These are phyloP conservation scores for Geodia barretti DNA, from an alignment of 37 sponge, comb jelly and placozoan genomes.

Conservation along the genomic window DNA sequence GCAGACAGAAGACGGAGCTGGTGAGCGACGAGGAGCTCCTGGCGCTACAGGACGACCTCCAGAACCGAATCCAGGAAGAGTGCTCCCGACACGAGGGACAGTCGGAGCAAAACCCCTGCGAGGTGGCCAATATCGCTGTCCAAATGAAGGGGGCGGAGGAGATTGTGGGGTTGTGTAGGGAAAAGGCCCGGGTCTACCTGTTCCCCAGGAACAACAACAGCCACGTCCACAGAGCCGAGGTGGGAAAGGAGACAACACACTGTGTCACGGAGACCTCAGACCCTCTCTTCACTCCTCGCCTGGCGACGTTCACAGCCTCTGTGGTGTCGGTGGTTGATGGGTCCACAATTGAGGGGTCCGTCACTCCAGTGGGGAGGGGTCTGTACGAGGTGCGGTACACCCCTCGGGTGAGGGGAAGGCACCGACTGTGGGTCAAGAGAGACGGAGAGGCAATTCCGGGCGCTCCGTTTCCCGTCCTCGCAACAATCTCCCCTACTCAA, in stretches of 20 bases:
- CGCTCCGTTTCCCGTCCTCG: slow-evolving; percentile 21
- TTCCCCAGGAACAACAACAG: slow-evolving; percentile 8
- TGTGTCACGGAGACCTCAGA: slow-evolving; percentile 4
- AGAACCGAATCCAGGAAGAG: not conserved
- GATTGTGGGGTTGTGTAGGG: not conserved
- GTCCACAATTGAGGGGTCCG: not conserved
- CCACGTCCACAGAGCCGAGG: slow-evolving; percentile 3
- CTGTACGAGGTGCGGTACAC: slow-evolving; percentile 23
- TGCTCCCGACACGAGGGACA: not conserved
- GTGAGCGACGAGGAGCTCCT: slow-evolving; percentile 30
- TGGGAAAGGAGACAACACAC: slow-evolving; percentile 17
- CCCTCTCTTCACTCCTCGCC: not conserved
- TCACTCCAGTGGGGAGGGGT: slow-evolving; percentile 16
- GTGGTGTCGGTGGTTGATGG: slow-evolving; percentile 30
- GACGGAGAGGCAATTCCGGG: slow-evolving; percentile 4
- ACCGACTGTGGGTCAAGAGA: not conserved
- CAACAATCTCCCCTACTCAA: slow-evolving; percentile 14
- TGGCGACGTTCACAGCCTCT: slow-evolving; percentile 6
- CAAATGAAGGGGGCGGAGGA: not conserved
- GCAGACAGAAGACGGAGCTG: slow-evolving; percentile 6
- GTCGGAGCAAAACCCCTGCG: not conserved
- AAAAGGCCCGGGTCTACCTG: slow-evolving; percentile 24
- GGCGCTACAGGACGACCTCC: not conserved
- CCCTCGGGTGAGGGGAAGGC: slow-evolving; percentile 19
- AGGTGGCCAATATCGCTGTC: slow-evolving; percentile 31